Conservation (phyloP, 2,888 invertebrate genomes). For the Sinhomidia bicolor region DNA sequence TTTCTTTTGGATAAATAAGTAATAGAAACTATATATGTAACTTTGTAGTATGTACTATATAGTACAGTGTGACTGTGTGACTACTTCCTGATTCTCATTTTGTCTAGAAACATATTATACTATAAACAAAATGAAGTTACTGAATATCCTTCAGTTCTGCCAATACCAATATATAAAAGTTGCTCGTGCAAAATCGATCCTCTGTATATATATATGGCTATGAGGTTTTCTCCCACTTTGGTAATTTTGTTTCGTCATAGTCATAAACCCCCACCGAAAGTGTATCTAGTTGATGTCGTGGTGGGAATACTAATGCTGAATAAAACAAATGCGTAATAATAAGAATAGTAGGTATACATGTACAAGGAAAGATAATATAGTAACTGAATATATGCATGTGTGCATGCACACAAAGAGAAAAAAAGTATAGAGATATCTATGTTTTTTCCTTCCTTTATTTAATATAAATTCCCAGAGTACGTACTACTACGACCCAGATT, state of each 20-base stretch:
- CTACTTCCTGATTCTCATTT: background rate
- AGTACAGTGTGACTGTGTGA: background rate
- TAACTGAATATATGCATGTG: background rate
- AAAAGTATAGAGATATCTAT: too few relatives aligned
- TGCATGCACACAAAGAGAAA: too few relatives aligned
- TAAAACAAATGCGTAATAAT: too few relatives aligned
- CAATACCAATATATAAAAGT: slow-evolving; percentile 17
- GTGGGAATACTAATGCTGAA: background rate
- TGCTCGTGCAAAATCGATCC: slow-evolving; percentile 33
- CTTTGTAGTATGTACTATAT: background rate
- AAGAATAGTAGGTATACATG: too few relatives aligned
- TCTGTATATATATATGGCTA: too few relatives aligned
- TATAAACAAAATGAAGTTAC: background rate
- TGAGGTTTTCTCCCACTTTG: background rate
- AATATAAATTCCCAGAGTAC: background rate
- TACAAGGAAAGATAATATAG: background rate
- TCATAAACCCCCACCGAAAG: slow-evolving; percentile 1
- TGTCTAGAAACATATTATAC: background rate
- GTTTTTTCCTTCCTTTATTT: background rate
- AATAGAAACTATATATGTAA: background rate
- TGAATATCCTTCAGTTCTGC: background rate
- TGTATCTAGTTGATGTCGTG: background rate
- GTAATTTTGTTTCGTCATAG: slow-evolving; percentile 31
- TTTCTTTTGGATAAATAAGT: background rate
- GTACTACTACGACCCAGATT: slow-evolving; percentile 2